Conservation (phyloP, 2,113 vertebrate genomes). For the Bufo gargarizans region DNA sequence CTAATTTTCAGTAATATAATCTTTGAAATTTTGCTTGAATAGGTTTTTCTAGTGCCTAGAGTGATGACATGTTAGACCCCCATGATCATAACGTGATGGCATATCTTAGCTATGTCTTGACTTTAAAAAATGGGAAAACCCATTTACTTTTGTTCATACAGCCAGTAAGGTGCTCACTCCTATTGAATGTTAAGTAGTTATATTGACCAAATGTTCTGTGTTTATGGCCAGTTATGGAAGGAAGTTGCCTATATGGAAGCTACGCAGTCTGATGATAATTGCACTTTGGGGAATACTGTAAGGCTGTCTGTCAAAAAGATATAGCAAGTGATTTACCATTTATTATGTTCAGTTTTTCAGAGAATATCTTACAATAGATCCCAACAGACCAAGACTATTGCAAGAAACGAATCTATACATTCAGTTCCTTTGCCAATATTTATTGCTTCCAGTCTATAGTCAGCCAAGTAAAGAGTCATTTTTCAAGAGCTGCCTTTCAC, state of each 20-base stretch:
- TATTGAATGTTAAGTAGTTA: not conserved
- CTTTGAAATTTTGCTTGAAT: not conserved
- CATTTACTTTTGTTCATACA: not conserved
- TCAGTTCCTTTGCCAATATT: constrained; percentile 7
- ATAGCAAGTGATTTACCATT: not conserved
- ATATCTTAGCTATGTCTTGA: too few species aligned
- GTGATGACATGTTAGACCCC: too few species aligned
- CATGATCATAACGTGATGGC: too few species aligned
- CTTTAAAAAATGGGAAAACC: too few species aligned
- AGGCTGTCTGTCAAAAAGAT: not conserved
- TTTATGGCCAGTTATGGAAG: not conserved
- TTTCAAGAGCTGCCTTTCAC: not conserved
- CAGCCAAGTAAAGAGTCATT: not conserved
- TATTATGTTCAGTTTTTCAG: not conserved
- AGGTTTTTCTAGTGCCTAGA: too few species aligned
- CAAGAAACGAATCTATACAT: not conserved
- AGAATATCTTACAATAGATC: constrained; percentile 14
- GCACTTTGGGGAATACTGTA: constrained; percentile 11
- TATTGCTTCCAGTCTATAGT: constrained; percentile 6
- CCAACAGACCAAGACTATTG: not conserved
- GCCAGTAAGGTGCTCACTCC: not conserved
- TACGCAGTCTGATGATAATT: not conserved
- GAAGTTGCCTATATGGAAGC: not conserved
- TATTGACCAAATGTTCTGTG: not conserved
- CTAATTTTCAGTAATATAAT: not conserved